These are phyloP conservation scores for Epinephelus moara DNA, from an alignment of 2,113 vertebrate genomes.

Conservation along the genomic window DNA sequence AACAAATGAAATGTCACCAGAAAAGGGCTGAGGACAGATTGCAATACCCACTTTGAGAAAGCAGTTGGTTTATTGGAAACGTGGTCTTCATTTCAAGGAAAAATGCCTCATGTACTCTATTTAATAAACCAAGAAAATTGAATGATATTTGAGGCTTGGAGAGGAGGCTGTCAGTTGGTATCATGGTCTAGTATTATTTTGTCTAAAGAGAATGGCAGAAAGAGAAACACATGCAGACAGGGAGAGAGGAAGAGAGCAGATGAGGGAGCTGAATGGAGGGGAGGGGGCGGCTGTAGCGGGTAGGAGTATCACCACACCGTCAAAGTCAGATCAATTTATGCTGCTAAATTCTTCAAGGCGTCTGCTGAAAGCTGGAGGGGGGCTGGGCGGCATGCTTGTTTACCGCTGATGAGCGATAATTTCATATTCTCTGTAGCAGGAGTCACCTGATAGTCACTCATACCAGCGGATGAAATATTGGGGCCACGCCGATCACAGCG, in stretches of 20 bases:
- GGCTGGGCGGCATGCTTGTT: slow-evolving; percentile 79
- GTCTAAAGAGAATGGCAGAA: slow-evolving; percentile 13
- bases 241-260: not conserved
- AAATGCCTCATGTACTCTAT: not conserved
- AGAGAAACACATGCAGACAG: slow-evolving; percentile 13
- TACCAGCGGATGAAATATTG: slow-evolving; percentile 88
- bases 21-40: not conserved
- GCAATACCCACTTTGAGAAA: not conserved
- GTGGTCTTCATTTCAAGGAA: slow-evolving; percentile 5
- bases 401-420: slow-evolving; percentile 87
- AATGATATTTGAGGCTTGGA: not conserved
- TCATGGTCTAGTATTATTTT: slow-evolving; percentile 14
- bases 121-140: not conserved
- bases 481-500: slow-evolving; percentile 90
- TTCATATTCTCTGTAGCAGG: slow-evolving; percentile 80
- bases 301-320: slow-evolving; percentile 26
- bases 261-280: not conserved
- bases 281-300: not conserved
- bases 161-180: not conserved
- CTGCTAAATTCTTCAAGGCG: slow-evolving; percentile 59
- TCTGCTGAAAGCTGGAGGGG: slow-evolving; percentile 83
- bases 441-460: slow-evolving; percentile 82
- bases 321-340: slow-evolving; percentile 60
- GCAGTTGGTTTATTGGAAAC: not conserved
- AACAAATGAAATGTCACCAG: not conserved